These are phyloP conservation scores for Drosophila neutralis DNA, from an alignment of 2,888 invertebrate species.

Conservation along the genomic window DNA sequence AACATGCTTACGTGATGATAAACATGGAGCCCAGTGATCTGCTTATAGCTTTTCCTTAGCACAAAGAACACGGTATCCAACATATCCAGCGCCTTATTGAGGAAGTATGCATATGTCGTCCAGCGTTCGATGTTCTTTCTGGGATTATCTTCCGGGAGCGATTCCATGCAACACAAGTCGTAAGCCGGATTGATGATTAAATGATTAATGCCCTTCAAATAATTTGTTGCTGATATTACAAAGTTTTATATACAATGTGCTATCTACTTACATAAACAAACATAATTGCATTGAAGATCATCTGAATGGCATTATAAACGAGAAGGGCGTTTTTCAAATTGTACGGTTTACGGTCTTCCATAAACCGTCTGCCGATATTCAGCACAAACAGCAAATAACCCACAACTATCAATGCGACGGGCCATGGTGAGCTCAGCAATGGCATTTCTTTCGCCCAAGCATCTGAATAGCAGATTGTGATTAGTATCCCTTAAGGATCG, in stretches of 20 bases:
- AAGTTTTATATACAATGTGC: too few relatives aligned
- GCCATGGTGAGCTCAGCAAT: conserved; percentile 89
- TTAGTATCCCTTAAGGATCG: neutral
- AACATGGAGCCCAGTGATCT: conserved; percentile 94
- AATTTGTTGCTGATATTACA: neutral
- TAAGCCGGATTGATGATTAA: neutral
- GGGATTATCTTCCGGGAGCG: conserved; percentile 18
- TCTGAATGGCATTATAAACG: conserved; percentile 93
- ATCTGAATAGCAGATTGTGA: conserved; percentile 37
- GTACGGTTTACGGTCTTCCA: conserved; percentile 90
- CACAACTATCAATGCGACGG: conserved; percentile 87
- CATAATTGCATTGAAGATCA: conserved; percentile 90
- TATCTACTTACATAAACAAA: conserved; percentile 60
- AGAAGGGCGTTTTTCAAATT: conserved; percentile 90
- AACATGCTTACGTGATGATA: conserved; percentile 93
- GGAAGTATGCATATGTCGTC: conserved; percentile 54
- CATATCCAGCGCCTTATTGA: conserved; percentile 89
- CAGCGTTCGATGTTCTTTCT: conserved; percentile 21
- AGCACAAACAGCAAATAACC: conserved; percentile 90
- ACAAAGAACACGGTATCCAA: conserved; percentile 94
- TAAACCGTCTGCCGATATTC: conserved; percentile 89
- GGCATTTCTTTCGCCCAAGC: conserved; percentile 82
- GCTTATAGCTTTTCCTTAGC: conserved; percentile 93
- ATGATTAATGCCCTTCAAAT: neutral
- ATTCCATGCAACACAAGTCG: conserved; percentile 33